Conservation (phyloP, 2,113 vertebrate genomes). For the Cranoglanis bouderius region DNA sequence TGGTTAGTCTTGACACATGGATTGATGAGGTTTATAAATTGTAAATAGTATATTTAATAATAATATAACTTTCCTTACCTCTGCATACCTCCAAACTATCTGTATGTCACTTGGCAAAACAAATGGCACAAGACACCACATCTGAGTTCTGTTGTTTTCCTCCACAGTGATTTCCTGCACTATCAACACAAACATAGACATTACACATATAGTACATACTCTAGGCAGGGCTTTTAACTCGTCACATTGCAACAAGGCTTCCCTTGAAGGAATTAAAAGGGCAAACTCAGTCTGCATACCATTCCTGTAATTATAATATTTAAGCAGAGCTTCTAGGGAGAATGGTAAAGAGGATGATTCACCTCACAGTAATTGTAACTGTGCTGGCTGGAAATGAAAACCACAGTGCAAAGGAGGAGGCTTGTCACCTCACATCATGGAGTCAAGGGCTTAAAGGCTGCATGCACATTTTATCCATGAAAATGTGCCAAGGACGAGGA, state of each 20-base stretch:
- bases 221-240: slow-evolving; percentile 43
- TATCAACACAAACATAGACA: slow-evolving; percentile 53
- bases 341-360: slow-evolving; percentile 68
- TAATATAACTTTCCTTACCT: slow-evolving; percentile 33
- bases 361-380: slow-evolving; percentile 65
- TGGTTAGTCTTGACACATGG: not conserved
- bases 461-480: slow-evolving; percentile 66
- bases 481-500: slow-evolving; percentile 65
- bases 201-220: slow-evolving; percentile 21
- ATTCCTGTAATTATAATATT: slow-evolving; percentile 70
- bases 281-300: slow-evolving; percentile 58
- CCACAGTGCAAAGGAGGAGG: slow-evolving; percentile 65
- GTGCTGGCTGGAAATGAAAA: slow-evolving; percentile 67
- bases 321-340: slow-evolving; percentile 66
- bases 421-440: slow-evolving; percentile 72
- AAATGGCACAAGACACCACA: slow-evolving; percentile 68
- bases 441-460: slow-evolving; percentile 69
- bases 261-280: slow-evolving; percentile 23
- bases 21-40: not conserved
- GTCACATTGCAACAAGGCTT: slow-evolving; percentile 44
- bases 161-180: slow-evolving; percentile 62
- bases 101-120: slow-evolving; percentile 60
- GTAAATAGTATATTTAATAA: not conserved
- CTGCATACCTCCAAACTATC: slow-evolving; percentile 69
- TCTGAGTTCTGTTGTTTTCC: slow-evolving; percentile 64